These are phyloP conservation scores for Eupsittula cactorum DNA, from an alignment of 2,113 vertebrate genomes.

Conservation along the genomic window DNA sequence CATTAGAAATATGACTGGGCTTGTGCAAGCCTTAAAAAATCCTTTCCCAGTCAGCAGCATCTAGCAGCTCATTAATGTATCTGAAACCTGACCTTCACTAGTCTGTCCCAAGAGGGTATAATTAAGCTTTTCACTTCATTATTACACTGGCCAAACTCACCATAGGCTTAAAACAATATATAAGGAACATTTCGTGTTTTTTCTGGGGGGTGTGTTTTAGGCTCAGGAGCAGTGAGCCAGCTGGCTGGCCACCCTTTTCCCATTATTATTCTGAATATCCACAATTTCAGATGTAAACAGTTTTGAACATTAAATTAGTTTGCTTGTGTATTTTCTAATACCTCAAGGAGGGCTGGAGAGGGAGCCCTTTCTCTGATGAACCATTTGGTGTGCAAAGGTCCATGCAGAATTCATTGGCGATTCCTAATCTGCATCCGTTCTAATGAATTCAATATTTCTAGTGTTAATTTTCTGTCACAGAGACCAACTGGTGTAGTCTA, in stretches of 20 bases:
- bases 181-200: background rate
- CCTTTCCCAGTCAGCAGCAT: background rate
- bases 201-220: background rate
- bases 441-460: slow-evolving; percentile 9
- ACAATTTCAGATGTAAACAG: background rate
- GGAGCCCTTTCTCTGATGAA: background rate
- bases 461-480: background rate
- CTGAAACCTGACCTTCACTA: slow-evolving; percentile 34
- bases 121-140: slow-evolving; percentile 25
- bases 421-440: background rate
- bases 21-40: background rate
- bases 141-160: background rate
- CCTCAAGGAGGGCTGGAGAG: background rate
- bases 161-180: background rate
- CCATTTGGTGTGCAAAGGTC: background rate
- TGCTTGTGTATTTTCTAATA: background rate
- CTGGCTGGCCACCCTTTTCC: background rate
- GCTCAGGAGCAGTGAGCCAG: background rate
- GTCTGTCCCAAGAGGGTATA: background rate
- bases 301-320: background rate
- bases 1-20: background rate
- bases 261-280: background rate
- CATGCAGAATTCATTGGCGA: background rate
- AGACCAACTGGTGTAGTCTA: background rate
- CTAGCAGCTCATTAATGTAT: slow-evolving; percentile 35